Conservation (phyloP, 2,797 vertebrate species). For the Gobionotothen gibberifrons region DNA sequence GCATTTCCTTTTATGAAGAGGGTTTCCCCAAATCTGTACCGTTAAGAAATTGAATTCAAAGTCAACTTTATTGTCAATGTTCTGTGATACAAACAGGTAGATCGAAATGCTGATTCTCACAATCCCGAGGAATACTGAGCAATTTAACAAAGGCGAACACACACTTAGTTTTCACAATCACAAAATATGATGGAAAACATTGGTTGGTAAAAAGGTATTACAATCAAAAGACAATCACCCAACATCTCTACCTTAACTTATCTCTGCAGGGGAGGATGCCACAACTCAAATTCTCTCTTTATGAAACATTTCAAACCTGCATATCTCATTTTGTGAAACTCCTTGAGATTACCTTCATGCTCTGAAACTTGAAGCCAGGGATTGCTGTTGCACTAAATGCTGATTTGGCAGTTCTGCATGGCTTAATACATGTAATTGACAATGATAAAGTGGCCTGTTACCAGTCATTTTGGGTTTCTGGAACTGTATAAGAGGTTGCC, state of each 20-base stretch:
- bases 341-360: not conserved
- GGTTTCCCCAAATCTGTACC: conserved; percentile 50
- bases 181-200: not conserved
- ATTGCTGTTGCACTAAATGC: not conserved
- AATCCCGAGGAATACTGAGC: too few species aligned
- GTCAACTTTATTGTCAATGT: too few species aligned
- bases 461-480: too few species aligned
- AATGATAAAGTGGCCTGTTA: not conserved
- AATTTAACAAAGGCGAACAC: too few species aligned
- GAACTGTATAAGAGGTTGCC: too few species aligned
- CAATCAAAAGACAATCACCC: not conserved
- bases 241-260: too few species aligned
- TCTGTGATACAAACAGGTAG: too few species aligned
- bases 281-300: not conserved
- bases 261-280: too few species aligned
- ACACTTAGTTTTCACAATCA: not conserved
- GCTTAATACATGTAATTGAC: not conserved
- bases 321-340: not conserved
- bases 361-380: not conserved
- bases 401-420: not conserved
- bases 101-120: too few species aligned
- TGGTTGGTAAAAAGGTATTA: not conserved
- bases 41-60: conserved; percentile 47
- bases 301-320: not conserved
- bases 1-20: conserved; percentile 66